Evolutionary conservation across 2,113 vertebrate species (phyloP).

Genomic region (Tachuris rubrigastra): DNA sequence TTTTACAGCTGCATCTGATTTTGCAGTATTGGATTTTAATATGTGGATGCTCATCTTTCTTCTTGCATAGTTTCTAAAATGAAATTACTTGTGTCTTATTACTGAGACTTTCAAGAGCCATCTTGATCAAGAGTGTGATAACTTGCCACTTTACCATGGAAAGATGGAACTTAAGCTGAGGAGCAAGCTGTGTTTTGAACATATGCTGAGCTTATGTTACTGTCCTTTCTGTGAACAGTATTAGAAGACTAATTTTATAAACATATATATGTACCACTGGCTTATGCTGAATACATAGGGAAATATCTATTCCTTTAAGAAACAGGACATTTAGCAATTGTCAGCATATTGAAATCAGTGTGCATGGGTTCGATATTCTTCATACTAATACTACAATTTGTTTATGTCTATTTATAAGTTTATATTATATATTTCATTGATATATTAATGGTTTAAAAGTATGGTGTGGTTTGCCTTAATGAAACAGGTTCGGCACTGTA

Average conservation of each 20-base stretch:
- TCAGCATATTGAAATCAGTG: not conserved
- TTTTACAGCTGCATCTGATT: constrained; percentile 69
- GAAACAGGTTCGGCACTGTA: not conserved
- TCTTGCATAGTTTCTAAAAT: constrained; percentile 61
- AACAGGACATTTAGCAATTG: not conserved
- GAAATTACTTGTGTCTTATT: constrained; percentile 5
- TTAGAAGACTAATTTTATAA: not conserved
- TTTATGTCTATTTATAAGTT: not conserved
- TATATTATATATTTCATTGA: not conserved
- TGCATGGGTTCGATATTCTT: not conserved
- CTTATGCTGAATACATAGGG: not conserved
- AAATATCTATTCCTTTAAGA: not conserved
- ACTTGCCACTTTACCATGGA: constrained; percentile 57
- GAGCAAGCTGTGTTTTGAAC: constrained; percentile 72
- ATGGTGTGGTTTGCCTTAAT: not conserved
- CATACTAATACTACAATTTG: not conserved
- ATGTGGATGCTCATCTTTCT: constrained; percentile 57
- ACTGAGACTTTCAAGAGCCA: not conserved
- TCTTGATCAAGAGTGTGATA: constrained; percentile 65
- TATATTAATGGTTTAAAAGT: not conserved
- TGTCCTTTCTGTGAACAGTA: not conserved
- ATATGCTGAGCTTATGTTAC: not conserved
- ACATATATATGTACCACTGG: not conserved
- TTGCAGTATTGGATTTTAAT: constrained; percentile 67
- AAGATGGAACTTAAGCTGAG: constrained; percentile 62